Base-by-base conservation (phyloP, 2,888 invertebrate genomes). In the Synanthedon vespiformis region DNA sequence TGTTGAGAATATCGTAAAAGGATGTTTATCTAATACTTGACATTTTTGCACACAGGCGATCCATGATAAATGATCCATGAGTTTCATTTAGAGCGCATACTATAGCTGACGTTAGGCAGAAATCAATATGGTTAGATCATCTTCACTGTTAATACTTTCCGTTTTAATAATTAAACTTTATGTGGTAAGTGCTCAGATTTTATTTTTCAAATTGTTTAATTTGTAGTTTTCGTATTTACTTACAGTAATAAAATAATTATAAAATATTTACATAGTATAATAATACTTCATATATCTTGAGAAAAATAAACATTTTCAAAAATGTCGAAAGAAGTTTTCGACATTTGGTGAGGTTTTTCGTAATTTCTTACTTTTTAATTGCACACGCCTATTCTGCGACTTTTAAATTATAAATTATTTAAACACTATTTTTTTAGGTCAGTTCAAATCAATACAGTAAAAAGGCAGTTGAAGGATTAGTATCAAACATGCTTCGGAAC, bases 401-500 rank as follows among this genome's bases (percentile, higher is more conserved):
- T 34, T 8, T 34, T 34, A 8, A 8, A 34, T 27, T 27, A 8
- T 34, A 8, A 8, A 34, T 27, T 27, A 8, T 27, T 27, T 27
- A 27, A 18, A 10, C 4, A 16, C 2, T 16, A 14, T 18, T 48
- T 14, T 48, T 22, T 18, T 63, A 81, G 82, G 65, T 72, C 1
- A 54, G 60, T 22, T 59, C 65, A 1, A 59, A 62, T 47, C 61
- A 55, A 0, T 67, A 70, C 18, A 77, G 75, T 50, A 74, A 62
- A 52, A 78, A 79, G 64, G 76, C 74, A 2, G 54, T 85, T 14
- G 83, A 85, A 8, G 77, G 77, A 8, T 78, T 85, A 80, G 57
- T 85, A 16, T 59, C 83, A 13, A 83, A 78, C 64, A 71, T 67
- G 52, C 66, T 85, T 1, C 84, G 85, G 85, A 76, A 80, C 0